Conservation (phyloP, 2,113 vertebrate species). For the Rhagologus leucostigma region DNA sequence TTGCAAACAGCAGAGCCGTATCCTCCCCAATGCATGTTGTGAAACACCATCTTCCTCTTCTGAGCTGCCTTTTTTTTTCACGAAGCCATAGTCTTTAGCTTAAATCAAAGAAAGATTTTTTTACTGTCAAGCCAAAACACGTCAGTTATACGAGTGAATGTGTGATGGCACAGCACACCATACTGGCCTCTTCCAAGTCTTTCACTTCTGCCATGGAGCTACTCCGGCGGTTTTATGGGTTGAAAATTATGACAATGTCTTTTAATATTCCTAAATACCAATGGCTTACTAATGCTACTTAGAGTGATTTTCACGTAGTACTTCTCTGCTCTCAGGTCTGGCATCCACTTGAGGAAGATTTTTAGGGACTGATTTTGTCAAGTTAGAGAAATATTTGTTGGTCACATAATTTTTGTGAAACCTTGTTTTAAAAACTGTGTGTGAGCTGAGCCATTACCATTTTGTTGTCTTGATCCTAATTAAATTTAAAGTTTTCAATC, state of each 20-base stretch:
- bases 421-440: not conserved
- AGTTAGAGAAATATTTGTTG: not conserved
- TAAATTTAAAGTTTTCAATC: not conserved
- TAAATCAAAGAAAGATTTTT: not conserved
- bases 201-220: not conserved
- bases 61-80: not conserved
- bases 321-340: not conserved
- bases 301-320: not conserved
- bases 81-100: not conserved
- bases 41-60: not conserved
- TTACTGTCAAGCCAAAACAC: not conserved
- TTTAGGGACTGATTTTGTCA: not conserved
- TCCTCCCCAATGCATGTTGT: fast-evolving
- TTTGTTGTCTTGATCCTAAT: not conserved
- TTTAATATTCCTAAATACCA: not conserved
- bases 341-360: not conserved
- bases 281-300: not conserved
- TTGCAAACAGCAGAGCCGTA: not conserved
- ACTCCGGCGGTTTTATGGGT: not conserved
- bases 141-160: not conserved
- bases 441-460: not conserved
- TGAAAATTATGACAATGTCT: not conserved
- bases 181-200: not conserved
- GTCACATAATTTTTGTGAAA: not conserved
- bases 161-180: not conserved